A percentile compares a stretch with the other conserved stretches of the same genome.
Evolutionary conservation across 2,113 vertebrate genomes (phyloP).

Genomic region (Lanius ludovicianus): DNA sequence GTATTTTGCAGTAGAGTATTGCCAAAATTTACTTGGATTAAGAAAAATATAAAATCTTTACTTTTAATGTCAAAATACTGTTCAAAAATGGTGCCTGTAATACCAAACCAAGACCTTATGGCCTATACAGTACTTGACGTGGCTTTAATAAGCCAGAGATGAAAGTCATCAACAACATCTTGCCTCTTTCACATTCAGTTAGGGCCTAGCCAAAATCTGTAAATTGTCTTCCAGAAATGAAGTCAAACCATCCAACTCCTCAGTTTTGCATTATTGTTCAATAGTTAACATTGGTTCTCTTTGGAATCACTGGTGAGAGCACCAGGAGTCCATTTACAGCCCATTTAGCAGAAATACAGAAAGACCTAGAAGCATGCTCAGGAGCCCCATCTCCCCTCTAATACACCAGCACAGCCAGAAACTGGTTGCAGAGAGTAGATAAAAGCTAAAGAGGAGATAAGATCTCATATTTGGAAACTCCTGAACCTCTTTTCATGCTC

Average conservation of each 20-base stretch:
- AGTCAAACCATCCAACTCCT: not conserved
- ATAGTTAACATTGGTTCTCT: not conserved
- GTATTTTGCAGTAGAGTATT: not conserved
- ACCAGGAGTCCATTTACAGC: not conserved
- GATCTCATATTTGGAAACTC: not conserved
- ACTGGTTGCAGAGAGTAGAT: not conserved
- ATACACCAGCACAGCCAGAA: not conserved
- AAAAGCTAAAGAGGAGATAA: not conserved
- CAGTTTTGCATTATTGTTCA: not conserved
- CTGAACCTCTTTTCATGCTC: not conserved
- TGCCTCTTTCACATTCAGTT: not conserved
- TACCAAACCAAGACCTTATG: not conserved
- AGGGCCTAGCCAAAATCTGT: not conserved
- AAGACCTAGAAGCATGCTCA: not conserved
- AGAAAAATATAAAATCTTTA: not conserved
- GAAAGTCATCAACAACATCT: not conserved
- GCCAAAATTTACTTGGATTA: not conserved
- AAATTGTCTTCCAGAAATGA: not conserved
- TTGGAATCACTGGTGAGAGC: not conserved
- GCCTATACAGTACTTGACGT: not conserved
- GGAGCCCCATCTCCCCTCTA: not conserved
- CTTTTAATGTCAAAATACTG: not conserved
- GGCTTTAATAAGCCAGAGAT: not conserved
- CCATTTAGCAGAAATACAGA: not conserved
- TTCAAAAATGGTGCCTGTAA: not conserved